Evolutionary conservation across 2,797 vertebrate species (phyloP), one percentile per base, ranked within the genome.

Genomic region (Synaphobranchus kaupii): DNA sequence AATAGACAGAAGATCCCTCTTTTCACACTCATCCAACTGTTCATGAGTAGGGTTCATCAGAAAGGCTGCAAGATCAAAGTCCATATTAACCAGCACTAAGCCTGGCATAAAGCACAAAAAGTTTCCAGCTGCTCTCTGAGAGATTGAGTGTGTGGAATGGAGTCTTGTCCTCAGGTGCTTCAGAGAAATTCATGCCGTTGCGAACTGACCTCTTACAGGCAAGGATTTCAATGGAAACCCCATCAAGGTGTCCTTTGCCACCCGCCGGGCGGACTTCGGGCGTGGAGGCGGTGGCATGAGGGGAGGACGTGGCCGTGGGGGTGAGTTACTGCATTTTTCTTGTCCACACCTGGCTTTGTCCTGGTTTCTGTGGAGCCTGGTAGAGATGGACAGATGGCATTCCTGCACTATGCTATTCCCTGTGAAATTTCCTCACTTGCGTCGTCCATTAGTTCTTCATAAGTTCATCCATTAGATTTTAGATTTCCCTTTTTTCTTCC

Each of bases 201-300:
- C n/a, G 9, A 68, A 68, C 66, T 71, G 22, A 6, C 13, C 7
- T n/a, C 28, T 60, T 0, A n/a, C 87, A 97, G 97, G 97, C 7
- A 97, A 98, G 84, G 97, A 98, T n/a, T 98, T 98, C 71, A 96
- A 95, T 0, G 97, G 97, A 28, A 98, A 97, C 89, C 96, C 95
- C 1, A 97, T 98, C 89, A 98, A 98, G 89, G 97, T 98, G 63
- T 97, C 97, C 4, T 98, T 98, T 82, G 97, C 97, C 86, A 98
- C 97, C 0, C 96, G 97, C 20, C 93, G 97, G 87, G 96, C 97
- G 0, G 97, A 98, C 90, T 98, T 98, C 76, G 97, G 95, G 86
- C 94, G 96, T 15, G 94, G 97, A 31, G 95, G 94, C 22, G 94
- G 94, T 25, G 94, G 95, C 44, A 96, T 96, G 87, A 95, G 96